Percentiles rank a stretch among this genome's conserved stretches.
phyloP scores from a whole-genome alignment of 2,888 invertebrate genomes.

The Timema podura region DNA sequence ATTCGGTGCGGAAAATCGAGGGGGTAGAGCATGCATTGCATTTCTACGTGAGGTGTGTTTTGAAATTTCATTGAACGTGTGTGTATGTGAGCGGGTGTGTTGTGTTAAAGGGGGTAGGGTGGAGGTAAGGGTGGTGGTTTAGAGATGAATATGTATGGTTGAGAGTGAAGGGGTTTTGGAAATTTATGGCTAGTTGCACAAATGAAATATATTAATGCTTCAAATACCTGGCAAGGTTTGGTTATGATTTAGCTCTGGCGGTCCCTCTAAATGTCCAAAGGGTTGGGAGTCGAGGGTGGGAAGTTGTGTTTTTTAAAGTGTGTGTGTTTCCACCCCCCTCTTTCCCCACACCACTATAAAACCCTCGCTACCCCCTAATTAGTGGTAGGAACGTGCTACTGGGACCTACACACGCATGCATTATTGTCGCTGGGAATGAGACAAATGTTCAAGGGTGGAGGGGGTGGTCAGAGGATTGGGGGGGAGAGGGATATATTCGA shows the following conservation, averaged over 20 bases:
- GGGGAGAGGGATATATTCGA: neutral
- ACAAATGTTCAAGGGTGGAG: constrained; percentile 6
- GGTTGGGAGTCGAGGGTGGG: neutral
- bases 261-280: no score
- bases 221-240: constrained; percentile 17
- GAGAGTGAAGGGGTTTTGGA: constrained; percentile 24
- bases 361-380: constrained; percentile 8
- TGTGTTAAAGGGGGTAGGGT: neutral
- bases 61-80: constrained; percentile 17
- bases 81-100: constrained; percentile 13
- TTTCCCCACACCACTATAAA: neutral
- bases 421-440: constrained; percentile 2
- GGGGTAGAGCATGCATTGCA: constrained; percentile 24
- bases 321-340: neutral
- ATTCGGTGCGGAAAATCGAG: constrained; percentile 21
- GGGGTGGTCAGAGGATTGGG: no score
- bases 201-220: constrained; percentile 23
- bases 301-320: neutral
- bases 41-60: constrained; percentile 23
- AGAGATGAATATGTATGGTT: constrained; percentile 29
- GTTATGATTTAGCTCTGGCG: constrained; percentile 13
- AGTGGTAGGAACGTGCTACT: constrained; percentile 13
- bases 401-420: constrained; percentile 1
- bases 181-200: constrained; percentile 30
- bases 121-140: constrained; percentile 15